phyloP scores from a whole-genome alignment of 2,888 invertebrate genomes.

The Apodemia mormo region DNA sequence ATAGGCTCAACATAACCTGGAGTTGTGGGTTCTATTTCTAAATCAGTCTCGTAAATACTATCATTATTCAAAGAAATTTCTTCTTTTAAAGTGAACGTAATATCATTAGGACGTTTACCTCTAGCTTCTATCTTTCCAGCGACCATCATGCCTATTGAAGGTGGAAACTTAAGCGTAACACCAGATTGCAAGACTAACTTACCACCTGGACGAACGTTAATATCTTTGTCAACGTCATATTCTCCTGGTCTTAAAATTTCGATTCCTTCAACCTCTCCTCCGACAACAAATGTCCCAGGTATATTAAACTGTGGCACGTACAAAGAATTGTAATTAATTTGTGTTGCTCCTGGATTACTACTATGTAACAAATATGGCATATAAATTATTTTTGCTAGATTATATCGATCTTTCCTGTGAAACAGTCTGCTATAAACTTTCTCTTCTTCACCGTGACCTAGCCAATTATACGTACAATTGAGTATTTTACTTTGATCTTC shows the following conservation, averaged over 20 bases:
- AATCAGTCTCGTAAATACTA: constrained; percentile 83
- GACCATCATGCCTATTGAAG: constrained; percentile 97
- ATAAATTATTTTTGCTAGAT: constrained; percentile 94
- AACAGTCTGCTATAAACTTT: constrained; percentile 89
- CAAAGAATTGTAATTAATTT: constrained; percentile 88
- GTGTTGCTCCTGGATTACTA: constrained; percentile 93
- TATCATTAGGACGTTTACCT: constrained; percentile 90
- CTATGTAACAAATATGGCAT: constrained; percentile 95
- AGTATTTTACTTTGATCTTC: constrained; percentile 96
- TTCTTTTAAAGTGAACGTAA: constrained; percentile 89
- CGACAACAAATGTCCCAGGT: constrained; percentile 87
- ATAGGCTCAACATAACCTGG: constrained; percentile 82
- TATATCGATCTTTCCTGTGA: constrained; percentile 95
- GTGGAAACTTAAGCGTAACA: constrained; percentile 93
- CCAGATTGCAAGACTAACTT: constrained; percentile 93
- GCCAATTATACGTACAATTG: constrained; percentile 97
- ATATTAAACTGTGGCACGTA: constrained; percentile 90
- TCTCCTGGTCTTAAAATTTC: constrained; percentile 91
- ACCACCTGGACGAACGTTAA: constrained; percentile 96
- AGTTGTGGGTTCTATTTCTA: constrained; percentile 83
- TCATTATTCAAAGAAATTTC: constrained; percentile 85
- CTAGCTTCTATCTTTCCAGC: constrained; percentile 94
- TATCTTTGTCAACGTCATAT: constrained; percentile 96
- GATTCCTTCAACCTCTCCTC: constrained; percentile 96
- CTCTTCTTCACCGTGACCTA: constrained; percentile 89